Percentiles rank a stretch among this genome's conserved stretches.
Conservation (phyloP, 2,888 invertebrate species). For the Coelopa pilipes region DNA sequence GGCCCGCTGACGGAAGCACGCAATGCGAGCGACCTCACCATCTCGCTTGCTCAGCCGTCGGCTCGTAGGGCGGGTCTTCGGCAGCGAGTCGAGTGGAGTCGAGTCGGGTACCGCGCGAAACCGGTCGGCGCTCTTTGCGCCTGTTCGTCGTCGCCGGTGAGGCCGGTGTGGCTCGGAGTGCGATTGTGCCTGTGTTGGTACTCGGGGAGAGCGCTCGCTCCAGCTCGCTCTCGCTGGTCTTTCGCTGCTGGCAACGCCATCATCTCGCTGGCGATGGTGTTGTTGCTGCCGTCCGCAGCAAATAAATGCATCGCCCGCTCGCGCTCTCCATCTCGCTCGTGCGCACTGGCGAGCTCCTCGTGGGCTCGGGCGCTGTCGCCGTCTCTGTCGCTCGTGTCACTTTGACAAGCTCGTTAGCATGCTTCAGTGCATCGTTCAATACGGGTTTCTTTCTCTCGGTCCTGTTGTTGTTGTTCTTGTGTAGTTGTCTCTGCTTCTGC, state of each 20-base stretch:
- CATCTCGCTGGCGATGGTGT: no score
- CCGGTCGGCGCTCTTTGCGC: not conserved
- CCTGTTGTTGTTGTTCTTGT: constrained; percentile 14
- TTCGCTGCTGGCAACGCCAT: constrained; percentile 24
- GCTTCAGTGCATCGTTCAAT: constrained; percentile 61
- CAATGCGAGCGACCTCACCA: not conserved
- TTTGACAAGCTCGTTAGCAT: constrained; percentile 45
- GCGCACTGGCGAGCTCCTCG: not conserved
- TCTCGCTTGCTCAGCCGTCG: not conserved
- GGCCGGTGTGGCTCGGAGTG: not conserved
- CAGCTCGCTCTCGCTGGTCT: not conserved
- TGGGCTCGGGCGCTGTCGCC: not conserved
- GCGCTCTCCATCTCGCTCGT: not conserved
- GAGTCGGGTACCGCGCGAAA: no score
- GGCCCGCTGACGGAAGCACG: not conserved
- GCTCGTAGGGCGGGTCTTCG: not conserved
- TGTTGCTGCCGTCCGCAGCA: no score
- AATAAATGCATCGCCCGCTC: not conserved
- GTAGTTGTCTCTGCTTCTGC: constrained; percentile 5
- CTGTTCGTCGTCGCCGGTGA: not conserved
- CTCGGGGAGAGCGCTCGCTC: not conserved
- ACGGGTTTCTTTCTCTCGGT: constrained; percentile 37
- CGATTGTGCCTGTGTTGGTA: not conserved
- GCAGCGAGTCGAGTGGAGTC: no score
- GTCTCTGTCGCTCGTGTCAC: constrained; percentile 15